phyloP scores from a whole-genome alignment of 2,113 vertebrate species.

The Tinamus guttatus region DNA sequence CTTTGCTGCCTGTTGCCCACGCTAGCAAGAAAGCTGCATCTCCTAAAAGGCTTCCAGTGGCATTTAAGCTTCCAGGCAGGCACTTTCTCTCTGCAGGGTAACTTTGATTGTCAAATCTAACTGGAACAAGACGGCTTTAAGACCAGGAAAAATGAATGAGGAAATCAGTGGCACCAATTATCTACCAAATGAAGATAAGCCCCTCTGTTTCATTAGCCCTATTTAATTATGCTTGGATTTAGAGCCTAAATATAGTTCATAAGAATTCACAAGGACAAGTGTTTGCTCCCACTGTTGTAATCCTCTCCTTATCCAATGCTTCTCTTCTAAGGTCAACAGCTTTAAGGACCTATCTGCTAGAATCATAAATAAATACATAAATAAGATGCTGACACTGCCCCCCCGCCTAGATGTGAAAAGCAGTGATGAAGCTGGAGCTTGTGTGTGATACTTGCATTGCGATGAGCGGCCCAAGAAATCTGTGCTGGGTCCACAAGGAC shows the following conservation, averaged over 20 bases:
- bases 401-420: background rate
- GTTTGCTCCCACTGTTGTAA: constrained; percentile 52
- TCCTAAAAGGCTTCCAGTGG: constrained; percentile 39
- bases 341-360: constrained; percentile 2
- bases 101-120: constrained; percentile 21
- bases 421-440: background rate
- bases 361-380: background rate
- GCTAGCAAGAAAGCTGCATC: constrained; percentile 5
- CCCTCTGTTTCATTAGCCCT: constrained; percentile 55
- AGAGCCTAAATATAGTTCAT: constrained; percentile 56
- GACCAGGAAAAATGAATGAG: constrained; percentile 50
- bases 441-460: background rate
- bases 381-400: background rate
- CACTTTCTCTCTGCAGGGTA: constrained; percentile 31
- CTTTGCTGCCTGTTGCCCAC: constrained; percentile 20
- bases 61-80: constrained; percentile 38
- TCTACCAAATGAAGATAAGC: constrained; percentile 40
- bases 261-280: constrained; percentile 53
- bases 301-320: background rate
- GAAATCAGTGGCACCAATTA: constrained; percentile 61
- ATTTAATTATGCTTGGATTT: constrained; percentile 62
- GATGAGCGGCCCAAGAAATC: background rate
- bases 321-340: background rate
- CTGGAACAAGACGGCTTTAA: constrained; percentile 28
- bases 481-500: background rate